Percentiles rank a stretch among this genome's conserved stretches.
Evolutionary conservation across 2,888 invertebrate species (phyloP).

Genomic region (Smittia sp.): DNA sequence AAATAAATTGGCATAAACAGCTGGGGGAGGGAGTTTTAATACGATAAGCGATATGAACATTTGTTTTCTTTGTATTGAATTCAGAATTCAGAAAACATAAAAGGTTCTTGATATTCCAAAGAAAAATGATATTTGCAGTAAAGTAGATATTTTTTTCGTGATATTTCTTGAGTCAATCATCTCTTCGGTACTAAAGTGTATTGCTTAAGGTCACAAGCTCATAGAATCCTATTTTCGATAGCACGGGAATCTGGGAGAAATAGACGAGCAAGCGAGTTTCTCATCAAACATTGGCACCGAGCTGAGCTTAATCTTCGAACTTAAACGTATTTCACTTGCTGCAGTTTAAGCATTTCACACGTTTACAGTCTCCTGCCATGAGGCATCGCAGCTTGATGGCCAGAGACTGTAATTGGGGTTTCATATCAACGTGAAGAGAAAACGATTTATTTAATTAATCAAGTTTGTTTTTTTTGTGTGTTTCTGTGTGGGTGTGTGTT

Average conservation of each 20-base stretch:
- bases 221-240: background rate
- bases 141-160: background rate
- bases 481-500: background rate
- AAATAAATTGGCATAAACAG: background rate
- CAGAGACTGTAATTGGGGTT: background rate
- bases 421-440: background rate
- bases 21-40: background rate
- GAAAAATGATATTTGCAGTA: background rate
- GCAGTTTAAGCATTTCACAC: background rate
- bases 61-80: background rate
- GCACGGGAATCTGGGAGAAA: background rate
- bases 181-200: background rate
- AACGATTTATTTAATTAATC: background rate
- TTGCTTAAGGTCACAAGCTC: conserved; percentile 6
- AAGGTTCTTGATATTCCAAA: background rate
- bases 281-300: background rate
- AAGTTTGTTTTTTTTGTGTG: background rate
- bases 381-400: background rate
- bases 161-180: background rate
- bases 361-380: conserved; percentile 20
- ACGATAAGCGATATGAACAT: background rate
- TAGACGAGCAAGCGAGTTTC: background rate
- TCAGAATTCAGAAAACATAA: background rate
- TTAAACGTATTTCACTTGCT: background rate
- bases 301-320: background rate